A percentile compares a stretch with the other conserved stretches of the same genome.
phyloP scores from a whole-genome alignment of 2,113 vertebrate genomes.

The Rafetus swinhoei region DNA sequence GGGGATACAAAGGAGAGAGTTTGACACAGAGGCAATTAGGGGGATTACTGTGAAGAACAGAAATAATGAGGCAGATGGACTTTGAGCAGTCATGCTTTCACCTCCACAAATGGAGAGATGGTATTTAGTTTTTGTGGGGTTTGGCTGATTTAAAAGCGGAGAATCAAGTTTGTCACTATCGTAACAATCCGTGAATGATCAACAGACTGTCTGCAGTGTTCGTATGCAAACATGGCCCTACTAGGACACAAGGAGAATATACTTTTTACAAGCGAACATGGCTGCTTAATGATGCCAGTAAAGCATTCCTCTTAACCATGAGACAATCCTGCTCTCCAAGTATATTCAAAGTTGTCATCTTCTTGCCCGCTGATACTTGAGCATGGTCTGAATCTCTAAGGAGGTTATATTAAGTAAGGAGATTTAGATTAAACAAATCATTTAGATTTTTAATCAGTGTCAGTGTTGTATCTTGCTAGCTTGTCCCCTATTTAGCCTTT shows the following conservation, averaged over 20 bases:
- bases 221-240: background rate
- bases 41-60: background rate
- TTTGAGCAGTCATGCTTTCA: fast-evolving
- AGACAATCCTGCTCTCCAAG: background rate
- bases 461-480: background rate
- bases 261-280: background rate
- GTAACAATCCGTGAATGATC: background rate
- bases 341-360: background rate
- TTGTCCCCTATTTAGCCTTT: background rate
- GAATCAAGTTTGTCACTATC: background rate
- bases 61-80: background rate
- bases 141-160: background rate
- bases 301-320: background rate
- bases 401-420: background rate
- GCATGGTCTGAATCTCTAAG: background rate
- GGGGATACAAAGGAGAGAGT: background rate
- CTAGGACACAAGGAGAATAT: background rate
- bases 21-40: background rate
- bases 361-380: background rate
- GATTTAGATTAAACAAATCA: background rate
- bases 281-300: fast-evolving
- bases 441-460: background rate
- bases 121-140: background rate
- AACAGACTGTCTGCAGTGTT: background rate
- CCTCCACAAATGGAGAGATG: fast-evolving